Conservation (phyloP, 2,888 invertebrate genomes). For the Gymnoscelis rufifasciata region DNA sequence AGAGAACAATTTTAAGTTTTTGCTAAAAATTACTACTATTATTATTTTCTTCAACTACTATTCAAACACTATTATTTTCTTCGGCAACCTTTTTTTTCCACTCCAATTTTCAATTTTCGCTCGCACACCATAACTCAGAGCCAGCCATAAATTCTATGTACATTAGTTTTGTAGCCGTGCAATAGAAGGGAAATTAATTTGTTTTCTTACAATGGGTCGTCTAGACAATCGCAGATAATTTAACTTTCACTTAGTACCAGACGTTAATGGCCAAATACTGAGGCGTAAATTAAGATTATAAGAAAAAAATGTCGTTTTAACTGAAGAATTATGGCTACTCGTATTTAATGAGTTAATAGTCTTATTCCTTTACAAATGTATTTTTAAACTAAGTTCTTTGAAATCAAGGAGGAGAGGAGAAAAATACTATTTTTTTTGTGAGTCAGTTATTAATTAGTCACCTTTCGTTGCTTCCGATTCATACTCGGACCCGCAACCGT, state of each 20-base stretch:
- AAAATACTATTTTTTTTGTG: too few species aligned
- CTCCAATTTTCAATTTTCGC: conserved; percentile 56
- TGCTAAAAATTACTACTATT: too few species aligned
- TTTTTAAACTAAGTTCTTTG: too few species aligned
- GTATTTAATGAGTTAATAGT: too few species aligned
- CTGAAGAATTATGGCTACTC: background rate
- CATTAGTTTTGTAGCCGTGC: conserved; percentile 62
- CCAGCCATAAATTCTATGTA: conserved; percentile 63
- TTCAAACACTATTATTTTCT: too few species aligned
- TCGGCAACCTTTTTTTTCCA: conserved; percentile 21
- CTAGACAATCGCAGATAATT: conserved; percentile 76
- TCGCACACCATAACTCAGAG: conserved; percentile 64
- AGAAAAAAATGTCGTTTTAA: background rate
- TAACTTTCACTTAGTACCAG: conserved; percentile 72
- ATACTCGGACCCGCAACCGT: too few species aligned
- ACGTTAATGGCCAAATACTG: conserved; percentile 63
- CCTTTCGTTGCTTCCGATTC: too few species aligned
- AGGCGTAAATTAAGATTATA: conserved; percentile 45
- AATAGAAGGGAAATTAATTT: conserved; percentile 72
- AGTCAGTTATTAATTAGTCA: too few species aligned
- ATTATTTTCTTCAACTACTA: too few species aligned
- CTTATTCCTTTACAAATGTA: too few species aligned
- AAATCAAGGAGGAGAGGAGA: too few species aligned
- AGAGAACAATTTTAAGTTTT: too few species aligned
- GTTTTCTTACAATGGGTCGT: conserved; percentile 76